Conservation (phyloP, 2,113 vertebrate species). For the Conger conger region DNA sequence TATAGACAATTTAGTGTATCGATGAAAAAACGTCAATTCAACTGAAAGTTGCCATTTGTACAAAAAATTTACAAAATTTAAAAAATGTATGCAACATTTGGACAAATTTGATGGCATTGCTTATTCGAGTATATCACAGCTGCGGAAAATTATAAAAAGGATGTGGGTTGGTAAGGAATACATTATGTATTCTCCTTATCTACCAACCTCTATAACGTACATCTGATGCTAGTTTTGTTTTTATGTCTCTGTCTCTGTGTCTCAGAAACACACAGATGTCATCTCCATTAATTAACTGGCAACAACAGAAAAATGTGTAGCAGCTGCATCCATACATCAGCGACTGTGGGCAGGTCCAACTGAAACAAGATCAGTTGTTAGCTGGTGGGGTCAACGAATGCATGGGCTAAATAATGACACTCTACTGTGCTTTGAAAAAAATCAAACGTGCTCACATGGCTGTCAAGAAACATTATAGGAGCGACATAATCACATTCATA, state of each 20-base stretch:
- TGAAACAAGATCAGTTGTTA: background rate
- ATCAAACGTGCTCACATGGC: background rate
- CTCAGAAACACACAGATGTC: background rate
- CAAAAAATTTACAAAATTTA: background rate
- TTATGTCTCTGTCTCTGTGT: background rate
- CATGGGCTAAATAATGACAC: background rate
- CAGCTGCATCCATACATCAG: background rate
- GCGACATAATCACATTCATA: background rate
- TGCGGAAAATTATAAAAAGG: background rate
- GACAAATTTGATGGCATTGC: background rate
- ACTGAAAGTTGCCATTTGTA: background rate
- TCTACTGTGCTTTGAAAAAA: background rate
- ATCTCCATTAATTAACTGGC: background rate
- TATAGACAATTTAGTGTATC: too few relatives aligned
- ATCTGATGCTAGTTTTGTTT: background rate
- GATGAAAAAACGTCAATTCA: too few relatives aligned
- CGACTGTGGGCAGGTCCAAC: background rate
- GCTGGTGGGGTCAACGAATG: background rate
- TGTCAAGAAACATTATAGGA: background rate
- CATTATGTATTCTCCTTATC: background rate
- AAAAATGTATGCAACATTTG: background rate
- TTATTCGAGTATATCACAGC: background rate
- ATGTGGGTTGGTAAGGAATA: background rate
- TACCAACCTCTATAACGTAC: background rate
- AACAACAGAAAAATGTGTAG: background rate